Evolutionary conservation across 2,113 vertebrate genomes (phyloP).

Genomic region (Lasiurus cinereus): DNA sequence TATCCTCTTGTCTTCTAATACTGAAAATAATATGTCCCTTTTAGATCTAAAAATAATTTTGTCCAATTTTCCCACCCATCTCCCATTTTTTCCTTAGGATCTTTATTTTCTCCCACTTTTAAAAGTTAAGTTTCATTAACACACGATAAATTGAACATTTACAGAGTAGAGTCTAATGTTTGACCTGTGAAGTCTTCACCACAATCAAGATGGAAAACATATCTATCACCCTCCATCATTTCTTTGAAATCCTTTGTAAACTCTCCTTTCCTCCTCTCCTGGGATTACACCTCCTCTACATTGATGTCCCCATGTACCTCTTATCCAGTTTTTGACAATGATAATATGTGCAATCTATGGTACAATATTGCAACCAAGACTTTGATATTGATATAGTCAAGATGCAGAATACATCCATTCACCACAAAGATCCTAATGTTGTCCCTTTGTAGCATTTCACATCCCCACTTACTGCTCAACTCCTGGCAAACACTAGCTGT

Average conservation of each 20-base stretch:
- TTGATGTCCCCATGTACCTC: not conserved
- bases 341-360: not conserved
- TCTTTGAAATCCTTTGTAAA: not conserved
- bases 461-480: not conserved
- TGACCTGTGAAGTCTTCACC: not conserved
- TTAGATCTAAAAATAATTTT: not conserved
- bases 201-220: not conserved
- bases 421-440: not conserved
- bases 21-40: not conserved
- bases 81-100: not conserved
- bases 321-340: not conserved
- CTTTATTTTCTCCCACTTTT: not conserved
- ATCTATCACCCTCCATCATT: not conserved
- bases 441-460: not conserved
- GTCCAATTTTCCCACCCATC: not conserved
- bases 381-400: not conserved
- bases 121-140: not conserved
- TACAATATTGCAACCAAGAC: not conserved
- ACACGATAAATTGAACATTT: not conserved
- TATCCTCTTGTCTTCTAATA: not conserved
- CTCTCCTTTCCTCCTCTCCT: not conserved
- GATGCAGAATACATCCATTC: not conserved
- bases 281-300: not conserved
- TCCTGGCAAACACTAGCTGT: not conserved
- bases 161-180: not conserved